Percentiles rank a stretch among this genome's conserved stretches.
phyloP scores from a whole-genome alignment of 2,113 vertebrate species.

The Hyla sarda region DNA sequence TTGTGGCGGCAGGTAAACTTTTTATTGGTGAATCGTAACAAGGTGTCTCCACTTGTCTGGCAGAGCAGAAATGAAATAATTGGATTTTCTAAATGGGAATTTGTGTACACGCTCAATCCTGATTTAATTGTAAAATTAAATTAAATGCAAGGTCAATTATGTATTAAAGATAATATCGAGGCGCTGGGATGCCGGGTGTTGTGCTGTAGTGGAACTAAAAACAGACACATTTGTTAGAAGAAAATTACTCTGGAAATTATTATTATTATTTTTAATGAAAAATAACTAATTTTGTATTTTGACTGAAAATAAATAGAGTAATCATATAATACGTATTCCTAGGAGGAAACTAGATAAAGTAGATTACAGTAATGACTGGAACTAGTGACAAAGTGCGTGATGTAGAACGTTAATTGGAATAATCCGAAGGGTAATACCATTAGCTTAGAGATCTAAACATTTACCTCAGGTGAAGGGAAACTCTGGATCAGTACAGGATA shows the following conservation, averaged over 20 bases:
- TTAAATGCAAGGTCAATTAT: neutral
- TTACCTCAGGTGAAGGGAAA: too few relatives aligned
- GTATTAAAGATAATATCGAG: neutral
- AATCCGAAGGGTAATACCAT: too few relatives aligned
- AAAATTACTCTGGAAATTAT: neutral
- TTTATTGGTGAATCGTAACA: neutral
- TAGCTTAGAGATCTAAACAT: too few relatives aligned
- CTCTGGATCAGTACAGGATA: too few relatives aligned
- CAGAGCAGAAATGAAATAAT: conserved; percentile 1
- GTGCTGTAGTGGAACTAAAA: neutral
- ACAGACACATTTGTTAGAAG: neutral
- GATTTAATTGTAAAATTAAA: conserved; percentile 10
- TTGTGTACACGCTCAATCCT: neutral
- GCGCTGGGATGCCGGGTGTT: neutral
- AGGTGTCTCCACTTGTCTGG: conserved; percentile 2
- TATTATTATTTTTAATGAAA: neutral
- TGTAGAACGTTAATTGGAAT: too few relatives aligned
- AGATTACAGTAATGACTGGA: too few relatives aligned
- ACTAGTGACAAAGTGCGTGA: too few relatives aligned
- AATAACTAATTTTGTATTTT: too few relatives aligned
- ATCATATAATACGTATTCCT: too few relatives aligned
- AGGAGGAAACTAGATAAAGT: too few relatives aligned
- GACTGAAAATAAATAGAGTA: too few relatives aligned
- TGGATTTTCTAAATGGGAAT: conserved; percentile 12
- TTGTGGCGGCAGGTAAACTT: neutral